Base-by-base conservation (phyloP, 2,113 vertebrate genomes). In the Nibea coibor region DNA sequence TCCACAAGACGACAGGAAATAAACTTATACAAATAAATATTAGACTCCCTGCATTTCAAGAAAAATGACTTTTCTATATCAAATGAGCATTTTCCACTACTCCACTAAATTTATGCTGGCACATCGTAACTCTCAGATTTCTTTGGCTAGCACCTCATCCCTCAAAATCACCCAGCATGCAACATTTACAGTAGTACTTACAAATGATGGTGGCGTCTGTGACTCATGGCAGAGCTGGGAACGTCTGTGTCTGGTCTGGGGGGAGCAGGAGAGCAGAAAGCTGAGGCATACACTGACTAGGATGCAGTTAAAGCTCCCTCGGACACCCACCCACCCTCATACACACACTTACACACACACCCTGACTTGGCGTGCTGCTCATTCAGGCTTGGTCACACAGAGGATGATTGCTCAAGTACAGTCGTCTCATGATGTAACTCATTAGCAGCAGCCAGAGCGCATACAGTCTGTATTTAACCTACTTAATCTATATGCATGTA, bases 121-220 rank as follows among this genome's bases (percentile, higher is more conserved):
- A 22, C 48, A 57, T 51, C 16, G n/a, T 10, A n/a, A 42, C 28
- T 50, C 14, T 9, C 2, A 5, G 2, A 56, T 47, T 63, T 67
- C n/a, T 56, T 42, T 12, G 1, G 54, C 10, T 0, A 57, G 11
- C 43, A 58, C 43, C 51, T 69, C 56, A 47, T 45, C 35, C 53
- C 19, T 26, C 11, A 17, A 48, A 77, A 68, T 31, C 42, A 10
- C 59, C 39, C 62, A 72, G 53, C 80, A 82, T 71, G 80, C 63
- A 83, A 77, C 75, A 64, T 80, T 72, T n/a, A 63, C 20, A 85
- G 80, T 16, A 45, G 90, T 97, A 99, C 97, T 98, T 95, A 99
- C 97, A 96, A 96, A 93, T 96, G 95, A 73, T 68, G 75, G 94
- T 95, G 84, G 94, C 94, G 94, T 94, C 96, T 93, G 94, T 95